Base-by-base conservation (phyloP, 2,113 vertebrate genomes). In the Ovibos moschatus region DNA sequence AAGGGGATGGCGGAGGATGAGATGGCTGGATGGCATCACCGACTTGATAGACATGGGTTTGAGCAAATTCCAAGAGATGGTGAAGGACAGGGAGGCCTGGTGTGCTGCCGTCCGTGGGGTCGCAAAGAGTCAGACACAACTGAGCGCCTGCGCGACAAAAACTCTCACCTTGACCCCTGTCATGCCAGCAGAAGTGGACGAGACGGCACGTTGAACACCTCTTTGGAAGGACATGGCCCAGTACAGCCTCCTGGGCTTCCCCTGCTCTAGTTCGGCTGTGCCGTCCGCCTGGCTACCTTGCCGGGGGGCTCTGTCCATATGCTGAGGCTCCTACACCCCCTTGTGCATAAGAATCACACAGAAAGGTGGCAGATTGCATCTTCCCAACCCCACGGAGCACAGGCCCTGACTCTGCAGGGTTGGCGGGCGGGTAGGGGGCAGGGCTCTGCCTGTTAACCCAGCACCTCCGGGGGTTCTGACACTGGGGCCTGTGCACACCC, bases 121-220 rank as follows among this genome's bases (percentile, higher is more conserved):
- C 5, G 0, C 67, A 71, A 21, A 71, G 5, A 36, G 67, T 71
- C 67, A 71, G 67, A 71, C 67, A 23, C 9, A 1, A 71, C 67
- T 36, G 12, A 40, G 5, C 2, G 40, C 23, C 19, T 71, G 19
- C n/a, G 12, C 0, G 19, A 71, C n/a, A 71, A 36, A 67, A 36
- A 12, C 64, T 19, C 9, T 36, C 4, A 9, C 0, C 15, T 30
- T 2, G 14, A 6, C 16, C 60, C 9, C 1, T 1, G 2, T 4
- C 6, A 14, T 0, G 27, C 82, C 16, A 0, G 40, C 30, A 21
- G 45, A 7, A 13, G 33, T 2, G 7, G 82, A 16, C 23, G 3
- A 5, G 7, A 6, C 15, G 2, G 36, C 25, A 14, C 13, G 5
- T 28, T 62, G 0, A 19, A 19, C 0, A 0, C 2, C 7, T 23